A percentile compares a stretch with the other conserved stretches of the same genome.
These are phyloP conservation scores for Polymixis flavicincta DNA, from an alignment of 2,888 invertebrate species.

Conservation along the genomic window DNA sequence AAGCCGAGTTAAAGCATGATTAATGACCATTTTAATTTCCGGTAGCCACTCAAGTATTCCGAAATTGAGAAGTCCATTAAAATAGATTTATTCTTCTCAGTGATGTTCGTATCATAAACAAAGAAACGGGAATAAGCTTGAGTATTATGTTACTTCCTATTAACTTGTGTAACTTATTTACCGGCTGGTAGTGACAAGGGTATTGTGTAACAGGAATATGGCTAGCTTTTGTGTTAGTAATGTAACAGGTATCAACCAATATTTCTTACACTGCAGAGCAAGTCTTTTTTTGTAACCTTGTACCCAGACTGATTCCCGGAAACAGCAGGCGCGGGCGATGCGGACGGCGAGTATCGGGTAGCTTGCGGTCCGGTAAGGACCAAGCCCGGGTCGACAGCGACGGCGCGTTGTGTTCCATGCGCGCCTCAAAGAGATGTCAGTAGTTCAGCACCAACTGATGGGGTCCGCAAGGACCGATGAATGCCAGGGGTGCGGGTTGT, in stretches of 20 bases:
- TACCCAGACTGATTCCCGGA: too few relatives aligned
- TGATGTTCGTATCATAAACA: constrained; percentile 41
- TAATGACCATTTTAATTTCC: constrained; percentile 66
- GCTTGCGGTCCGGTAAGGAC: too few relatives aligned
- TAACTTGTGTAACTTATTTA: constrained; percentile 25
- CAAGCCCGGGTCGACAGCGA: too few relatives aligned
- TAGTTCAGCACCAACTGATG: too few relatives aligned
- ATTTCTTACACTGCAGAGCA: not conserved
- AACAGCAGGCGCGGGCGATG: too few relatives aligned
- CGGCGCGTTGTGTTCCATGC: too few relatives aligned
- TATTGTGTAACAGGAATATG: not conserved
- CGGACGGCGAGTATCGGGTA: too few relatives aligned
- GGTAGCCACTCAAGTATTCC: constrained; percentile 50
- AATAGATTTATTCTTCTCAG: constrained; percentile 52
- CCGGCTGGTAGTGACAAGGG: constrained; percentile 9
- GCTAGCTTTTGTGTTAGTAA: not conserved
- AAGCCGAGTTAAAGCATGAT: constrained; percentile 53
- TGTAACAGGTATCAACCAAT: not conserved
- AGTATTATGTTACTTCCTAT: constrained; percentile 25
- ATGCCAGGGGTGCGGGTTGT: too few relatives aligned
- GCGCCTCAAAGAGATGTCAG: too few relatives aligned
- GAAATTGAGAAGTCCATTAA: constrained; percentile 57
- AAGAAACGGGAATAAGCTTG: constrained; percentile 10
- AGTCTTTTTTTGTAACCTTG: too few relatives aligned
- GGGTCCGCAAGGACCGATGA: too few relatives aligned